phyloP scores from a whole-genome alignment of 2,797 vertebrate species.

The Sebastes itinus region DNA sequence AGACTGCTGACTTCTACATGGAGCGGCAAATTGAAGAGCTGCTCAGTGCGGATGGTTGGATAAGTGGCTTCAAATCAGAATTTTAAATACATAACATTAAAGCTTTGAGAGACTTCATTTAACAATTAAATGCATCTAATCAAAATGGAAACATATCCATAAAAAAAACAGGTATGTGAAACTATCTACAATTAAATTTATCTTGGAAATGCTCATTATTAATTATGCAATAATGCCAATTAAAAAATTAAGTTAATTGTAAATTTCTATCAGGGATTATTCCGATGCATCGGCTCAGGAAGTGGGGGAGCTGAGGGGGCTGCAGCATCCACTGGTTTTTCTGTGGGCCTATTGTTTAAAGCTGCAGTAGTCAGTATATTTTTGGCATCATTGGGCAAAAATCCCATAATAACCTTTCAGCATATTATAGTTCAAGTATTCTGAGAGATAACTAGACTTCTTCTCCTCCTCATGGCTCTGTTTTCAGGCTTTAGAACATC shows the following conservation, averaged over 20 bases:
- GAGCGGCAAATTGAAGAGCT: neutral
- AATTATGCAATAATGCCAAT: neutral
- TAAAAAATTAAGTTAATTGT: neutral
- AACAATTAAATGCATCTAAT: neutral
- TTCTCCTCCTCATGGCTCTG: too few relatives aligned
- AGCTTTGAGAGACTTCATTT: neutral
- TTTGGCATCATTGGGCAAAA: too few relatives aligned
- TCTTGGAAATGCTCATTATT: neutral
- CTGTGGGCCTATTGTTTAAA: too few relatives aligned
- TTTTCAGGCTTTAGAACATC: too few relatives aligned
- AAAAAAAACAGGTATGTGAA: neutral
- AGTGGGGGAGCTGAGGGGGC: too few relatives aligned
- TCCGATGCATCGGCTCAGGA: too few relatives aligned
- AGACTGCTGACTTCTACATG: neutral
- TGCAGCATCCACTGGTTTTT: too few relatives aligned
- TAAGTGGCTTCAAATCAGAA: neutral
- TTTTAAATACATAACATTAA: neutral
- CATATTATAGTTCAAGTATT: too few relatives aligned
- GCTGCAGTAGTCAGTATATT: too few relatives aligned
- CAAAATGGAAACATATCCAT: neutral
- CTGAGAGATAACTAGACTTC: too few relatives aligned
- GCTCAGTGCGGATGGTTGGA: neutral
- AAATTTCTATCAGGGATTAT: neutral
- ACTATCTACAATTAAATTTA: neutral
- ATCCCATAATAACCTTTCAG: too few relatives aligned